A percentile compares a stretch with the other conserved stretches of the same genome.
These are phyloP conservation scores for Tetrapedia diversipes DNA, from an alignment of 2,888 invertebrate species.

Conservation along the genomic window DNA sequence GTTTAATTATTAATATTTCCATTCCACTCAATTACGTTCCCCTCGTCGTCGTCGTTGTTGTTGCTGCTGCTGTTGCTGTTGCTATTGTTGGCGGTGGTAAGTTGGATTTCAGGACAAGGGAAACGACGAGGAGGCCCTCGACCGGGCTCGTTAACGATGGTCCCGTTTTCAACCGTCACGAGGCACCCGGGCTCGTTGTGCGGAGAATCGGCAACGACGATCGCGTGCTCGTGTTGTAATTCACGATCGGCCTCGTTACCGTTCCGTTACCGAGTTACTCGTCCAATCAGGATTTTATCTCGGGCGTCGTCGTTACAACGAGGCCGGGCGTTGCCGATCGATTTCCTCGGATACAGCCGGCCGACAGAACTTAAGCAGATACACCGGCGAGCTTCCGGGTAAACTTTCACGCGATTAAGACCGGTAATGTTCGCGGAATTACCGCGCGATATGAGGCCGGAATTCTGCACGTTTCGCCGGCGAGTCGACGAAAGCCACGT, in stretches of 20 bases:
- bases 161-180: slow-evolving; percentile 5
- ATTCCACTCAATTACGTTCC: slow-evolving; percentile 28
- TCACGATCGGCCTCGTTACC: slow-evolving; percentile 77
- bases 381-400: slow-evolving; percentile 59
- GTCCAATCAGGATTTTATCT: slow-evolving; percentile 79
- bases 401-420: slow-evolving; percentile 72
- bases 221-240: slow-evolving; percentile 68
- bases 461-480: slow-evolving; percentile 38
- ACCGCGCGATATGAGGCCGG: slow-evolving; percentile 51
- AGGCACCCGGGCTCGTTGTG: slow-evolving; percentile 42
- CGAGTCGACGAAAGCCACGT: slow-evolving; percentile 32
- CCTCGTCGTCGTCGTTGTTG: neutral
- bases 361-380: slow-evolving; percentile 68
- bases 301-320: slow-evolving; percentile 78
- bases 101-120: neutral
- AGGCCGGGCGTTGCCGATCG: slow-evolving; percentile 72
- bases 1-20: slow-evolving; percentile 25
- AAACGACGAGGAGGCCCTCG: slow-evolving; percentile 16
- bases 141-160: slow-evolving; percentile 7
- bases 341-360: slow-evolving; percentile 74
- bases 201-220: slow-evolving; percentile 76
- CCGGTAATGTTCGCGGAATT: slow-evolving; percentile 67
- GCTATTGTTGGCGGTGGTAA: neutral
- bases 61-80: neutral
- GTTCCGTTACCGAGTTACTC: slow-evolving; percentile 74